Percentiles rank a stretch among this genome's conserved stretches.
These are phyloP conservation scores for Chironomus tepperi DNA, from an alignment of 1,140 invertebrate species.

Conservation along the genomic window DNA sequence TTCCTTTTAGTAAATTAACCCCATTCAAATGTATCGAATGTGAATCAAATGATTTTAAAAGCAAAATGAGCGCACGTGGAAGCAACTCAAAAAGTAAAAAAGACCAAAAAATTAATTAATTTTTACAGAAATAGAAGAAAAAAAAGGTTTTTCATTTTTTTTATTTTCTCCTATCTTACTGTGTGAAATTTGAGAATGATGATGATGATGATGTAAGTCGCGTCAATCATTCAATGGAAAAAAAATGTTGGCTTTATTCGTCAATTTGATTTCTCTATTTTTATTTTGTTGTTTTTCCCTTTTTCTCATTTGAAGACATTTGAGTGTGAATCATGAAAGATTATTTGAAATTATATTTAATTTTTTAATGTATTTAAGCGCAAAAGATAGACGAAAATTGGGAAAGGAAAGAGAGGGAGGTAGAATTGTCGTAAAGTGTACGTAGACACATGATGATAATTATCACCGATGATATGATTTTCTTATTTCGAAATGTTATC, in stretches of 20 bases:
- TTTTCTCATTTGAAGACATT: background rate
- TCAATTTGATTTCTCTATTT: slow-evolving; percentile 2
- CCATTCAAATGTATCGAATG: too few species aligned
- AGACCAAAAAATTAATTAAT: background rate
- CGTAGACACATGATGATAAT: background rate
- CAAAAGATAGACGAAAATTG: background rate
- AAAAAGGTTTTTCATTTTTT: background rate
- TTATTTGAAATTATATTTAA: background rate
- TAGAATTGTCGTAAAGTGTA: background rate
- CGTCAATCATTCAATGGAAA: slow-evolving; percentile 1
- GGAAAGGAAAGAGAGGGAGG: background rate
- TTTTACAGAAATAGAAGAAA: slow-evolving; percentile 10
- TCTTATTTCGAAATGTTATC: background rate
- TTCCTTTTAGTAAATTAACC: too few species aligned
- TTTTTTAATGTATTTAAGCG: background rate
- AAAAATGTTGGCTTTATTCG: slow-evolving; percentile 2
- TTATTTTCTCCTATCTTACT: background rate
- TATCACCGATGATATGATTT: slow-evolving; percentile 1
- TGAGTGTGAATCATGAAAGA: background rate
- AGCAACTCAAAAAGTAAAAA: background rate
- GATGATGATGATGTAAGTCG: slow-evolving; percentile 12
- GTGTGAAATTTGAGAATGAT: slow-evolving; percentile 8
- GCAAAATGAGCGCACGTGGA: background rate
- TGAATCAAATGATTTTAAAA: too few species aligned
- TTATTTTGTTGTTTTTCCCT: background rate